Evolutionary conservation across 2,888 invertebrate genomes (phyloP).

Genomic region (Cantharis rufa): DNA sequence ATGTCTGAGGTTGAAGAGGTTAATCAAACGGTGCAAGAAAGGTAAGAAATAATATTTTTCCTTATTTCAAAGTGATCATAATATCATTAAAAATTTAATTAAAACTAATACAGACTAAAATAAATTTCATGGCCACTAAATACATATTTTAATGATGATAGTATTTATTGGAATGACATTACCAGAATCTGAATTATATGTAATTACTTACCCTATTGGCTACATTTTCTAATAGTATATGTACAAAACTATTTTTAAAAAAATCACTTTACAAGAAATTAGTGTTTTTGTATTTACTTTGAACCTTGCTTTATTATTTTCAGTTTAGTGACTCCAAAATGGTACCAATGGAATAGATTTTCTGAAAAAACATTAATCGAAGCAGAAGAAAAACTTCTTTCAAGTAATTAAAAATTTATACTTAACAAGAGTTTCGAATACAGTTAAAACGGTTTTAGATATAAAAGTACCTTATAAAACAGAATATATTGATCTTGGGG

Average conservation of each 20-base stretch:
- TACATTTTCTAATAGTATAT: background rate
- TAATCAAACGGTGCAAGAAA: background rate
- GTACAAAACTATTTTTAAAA: too few species aligned
- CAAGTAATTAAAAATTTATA: conserved; percentile 42
- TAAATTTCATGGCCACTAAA: too few species aligned
- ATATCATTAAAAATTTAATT: background rate
- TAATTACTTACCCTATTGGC: background rate
- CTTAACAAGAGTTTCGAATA: too few species aligned
- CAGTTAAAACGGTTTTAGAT: background rate
- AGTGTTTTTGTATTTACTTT: too few species aligned
- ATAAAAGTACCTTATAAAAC: conserved; percentile 38
- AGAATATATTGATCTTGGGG: conserved; percentile 59
- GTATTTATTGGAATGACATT: background rate
- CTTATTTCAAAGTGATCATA: too few species aligned
- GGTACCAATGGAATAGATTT: conserved; percentile 79
- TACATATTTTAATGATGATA: too few species aligned
- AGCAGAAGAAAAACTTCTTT: conserved; percentile 62
- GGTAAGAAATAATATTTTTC: background rate
- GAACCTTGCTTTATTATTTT: too few species aligned
- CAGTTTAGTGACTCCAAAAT: conserved; percentile 40
- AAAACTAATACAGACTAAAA: too few species aligned
- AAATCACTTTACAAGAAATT: too few species aligned
- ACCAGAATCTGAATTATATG: background rate
- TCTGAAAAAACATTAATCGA: conserved; percentile 76
- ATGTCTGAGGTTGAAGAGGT: background rate